Percentiles rank a stretch among this genome's conserved stretches.
Conservation (phyloP, 2,113 vertebrate genomes). For the Rhadina sibilatrix region DNA sequence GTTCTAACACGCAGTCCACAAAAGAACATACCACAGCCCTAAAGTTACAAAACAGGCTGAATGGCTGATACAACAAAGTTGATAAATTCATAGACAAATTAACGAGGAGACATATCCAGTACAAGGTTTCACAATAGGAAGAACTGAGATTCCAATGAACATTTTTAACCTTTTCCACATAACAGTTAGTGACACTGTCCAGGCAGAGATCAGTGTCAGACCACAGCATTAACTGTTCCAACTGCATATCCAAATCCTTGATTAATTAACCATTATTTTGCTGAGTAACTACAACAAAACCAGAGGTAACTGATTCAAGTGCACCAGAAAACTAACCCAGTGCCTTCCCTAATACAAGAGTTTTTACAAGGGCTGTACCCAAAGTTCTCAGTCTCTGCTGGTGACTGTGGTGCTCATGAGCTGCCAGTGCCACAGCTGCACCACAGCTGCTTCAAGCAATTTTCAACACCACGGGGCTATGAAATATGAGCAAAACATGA, state of each 20-base stretch:
- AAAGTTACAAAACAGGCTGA: neutral
- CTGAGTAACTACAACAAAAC: neutral
- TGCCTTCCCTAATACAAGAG: neutral
- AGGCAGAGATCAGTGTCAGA: neutral
- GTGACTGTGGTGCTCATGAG: neutral
- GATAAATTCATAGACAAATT: neutral
- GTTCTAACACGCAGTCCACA: neutral
- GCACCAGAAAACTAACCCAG: neutral
- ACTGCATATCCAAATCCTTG: neutral
- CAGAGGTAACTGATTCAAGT: neutral
- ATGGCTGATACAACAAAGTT: neutral
- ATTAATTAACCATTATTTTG: neutral
- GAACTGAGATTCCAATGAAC: neutral
- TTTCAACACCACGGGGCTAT: neutral
- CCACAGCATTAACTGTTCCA: neutral
- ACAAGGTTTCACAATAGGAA: neutral
- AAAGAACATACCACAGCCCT: neutral
- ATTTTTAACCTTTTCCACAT: neutral
- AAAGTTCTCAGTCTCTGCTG: neutral
- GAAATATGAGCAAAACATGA: neutral
- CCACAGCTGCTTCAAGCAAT: constrained; percentile 27
- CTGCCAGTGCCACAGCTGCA: constrained; percentile 23
- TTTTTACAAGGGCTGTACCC: constrained; percentile 23
- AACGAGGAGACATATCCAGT: neutral
- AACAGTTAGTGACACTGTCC: neutral